These are phyloP conservation scores for Danio choprae DNA, from an alignment of 2,797 vertebrate species.

Conservation along the genomic window DNA sequence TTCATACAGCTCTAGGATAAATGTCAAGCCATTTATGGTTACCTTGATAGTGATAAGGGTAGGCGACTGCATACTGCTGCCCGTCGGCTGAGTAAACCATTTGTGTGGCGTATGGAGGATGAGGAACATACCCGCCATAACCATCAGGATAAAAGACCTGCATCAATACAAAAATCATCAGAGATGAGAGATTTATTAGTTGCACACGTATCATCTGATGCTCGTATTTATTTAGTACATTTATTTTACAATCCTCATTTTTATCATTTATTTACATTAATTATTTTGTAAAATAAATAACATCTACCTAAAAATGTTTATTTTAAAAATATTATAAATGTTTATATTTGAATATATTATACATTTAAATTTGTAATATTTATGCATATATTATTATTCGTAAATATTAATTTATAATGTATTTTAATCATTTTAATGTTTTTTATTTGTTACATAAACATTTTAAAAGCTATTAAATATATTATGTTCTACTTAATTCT, in stretches of 20 bases:
- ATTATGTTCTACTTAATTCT: too few species aligned
- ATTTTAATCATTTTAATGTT: too few species aligned
- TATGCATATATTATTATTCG: too few species aligned
- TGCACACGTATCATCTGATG: background rate
- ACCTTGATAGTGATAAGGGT: slow-evolving; percentile 87
- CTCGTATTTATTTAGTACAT: background rate
- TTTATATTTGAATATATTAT: too few species aligned
- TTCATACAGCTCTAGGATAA: too few species aligned
- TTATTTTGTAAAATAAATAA: background rate
- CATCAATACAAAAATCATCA: background rate
- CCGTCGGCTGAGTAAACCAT: slow-evolving; percentile 87
- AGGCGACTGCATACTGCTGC: slow-evolving; percentile 86
- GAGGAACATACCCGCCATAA: slow-evolving; percentile 76
- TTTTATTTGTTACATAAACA: too few species aligned
- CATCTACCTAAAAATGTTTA: too few species aligned
- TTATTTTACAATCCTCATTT: too few species aligned
- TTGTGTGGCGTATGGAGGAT: slow-evolving; percentile 80
- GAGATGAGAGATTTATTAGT: background rate
- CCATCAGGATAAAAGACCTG: slow-evolving; percentile 86
- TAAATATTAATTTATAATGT: too few species aligned
- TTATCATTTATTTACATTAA: background rate
- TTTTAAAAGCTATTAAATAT: too few species aligned
- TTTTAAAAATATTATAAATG: too few species aligned
- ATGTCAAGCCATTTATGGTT: slow-evolving; percentile 26
- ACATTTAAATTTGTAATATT: too few species aligned